Conservation (phyloP, 92 coral and sea anemone species). For the Heliopora coerulea region DNA sequence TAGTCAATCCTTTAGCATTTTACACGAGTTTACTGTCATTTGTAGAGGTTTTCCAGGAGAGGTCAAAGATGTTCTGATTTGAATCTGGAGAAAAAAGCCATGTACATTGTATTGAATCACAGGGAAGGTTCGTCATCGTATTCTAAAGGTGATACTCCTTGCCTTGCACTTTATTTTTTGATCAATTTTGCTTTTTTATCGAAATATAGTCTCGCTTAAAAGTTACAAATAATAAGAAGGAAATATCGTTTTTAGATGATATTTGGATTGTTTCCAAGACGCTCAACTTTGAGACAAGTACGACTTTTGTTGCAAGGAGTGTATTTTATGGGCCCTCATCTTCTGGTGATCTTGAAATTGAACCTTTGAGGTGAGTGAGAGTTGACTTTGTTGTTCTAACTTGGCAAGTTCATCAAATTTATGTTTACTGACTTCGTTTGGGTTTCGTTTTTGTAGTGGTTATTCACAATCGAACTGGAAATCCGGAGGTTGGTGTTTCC, state of each 20-base stretch:
- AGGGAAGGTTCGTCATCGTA: constrained; percentile 77
- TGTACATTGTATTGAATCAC: constrained; percentile 68
- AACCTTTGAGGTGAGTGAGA: constrained; percentile 67
- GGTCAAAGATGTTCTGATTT: neutral
- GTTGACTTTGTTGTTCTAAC: neutral
- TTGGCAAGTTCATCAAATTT: neutral
- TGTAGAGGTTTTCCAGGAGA: constrained; percentile 27
- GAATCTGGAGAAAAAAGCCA: constrained; percentile 50
- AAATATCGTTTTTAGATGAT: constrained; percentile 63
- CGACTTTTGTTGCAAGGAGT: constrained; percentile 86
- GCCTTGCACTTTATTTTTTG: neutral
- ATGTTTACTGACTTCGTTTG: neutral
- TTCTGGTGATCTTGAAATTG: constrained; percentile 79
- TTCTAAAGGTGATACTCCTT: constrained; percentile 68
- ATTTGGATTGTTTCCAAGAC: constrained; percentile 87
- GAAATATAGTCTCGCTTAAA: too few relatives aligned
- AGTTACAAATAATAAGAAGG: neutral
- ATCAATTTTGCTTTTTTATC: neutral
- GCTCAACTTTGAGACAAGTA: constrained; percentile 58
- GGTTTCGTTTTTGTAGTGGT: constrained; percentile 54
- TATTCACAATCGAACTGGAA: constrained; percentile 97
- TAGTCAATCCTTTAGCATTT: too few relatives aligned
- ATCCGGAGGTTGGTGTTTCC: constrained; percentile 72
- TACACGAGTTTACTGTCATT: neutral
- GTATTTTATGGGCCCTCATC: constrained; percentile 85